A percentile compares a stretch with the other conserved stretches of the same genome.
Conservation (phyloP, 1,140 invertebrate species). For the Atopsyche davidsoni region DNA sequence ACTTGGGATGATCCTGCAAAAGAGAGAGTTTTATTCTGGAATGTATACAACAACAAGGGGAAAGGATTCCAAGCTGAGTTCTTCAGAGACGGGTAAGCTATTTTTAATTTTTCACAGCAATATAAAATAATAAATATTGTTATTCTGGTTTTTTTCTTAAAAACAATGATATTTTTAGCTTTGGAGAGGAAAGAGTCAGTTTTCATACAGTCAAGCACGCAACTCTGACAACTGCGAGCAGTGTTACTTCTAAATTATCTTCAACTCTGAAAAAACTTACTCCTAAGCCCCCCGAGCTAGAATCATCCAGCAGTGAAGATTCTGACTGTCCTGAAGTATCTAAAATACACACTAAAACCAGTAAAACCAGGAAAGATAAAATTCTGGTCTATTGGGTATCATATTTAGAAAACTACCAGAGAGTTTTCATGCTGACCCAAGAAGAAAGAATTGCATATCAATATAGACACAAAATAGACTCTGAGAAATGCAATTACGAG, state of each 20-base stretch:
- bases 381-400: conserved; percentile 78
- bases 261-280: conserved; percentile 45
- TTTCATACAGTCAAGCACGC: conserved; percentile 57
- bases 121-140: background rate
- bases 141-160: background rate
- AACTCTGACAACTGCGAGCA: conserved; percentile 40
- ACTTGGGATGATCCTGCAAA: conserved; percentile 82
- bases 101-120: background rate
- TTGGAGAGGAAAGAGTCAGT: conserved; percentile 62
- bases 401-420: conserved; percentile 67
- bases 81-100: conserved; percentile 55
- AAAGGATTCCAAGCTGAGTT: conserved; percentile 66
- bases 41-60: conserved; percentile 74
- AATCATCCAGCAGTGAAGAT: conserved; percentile 49
- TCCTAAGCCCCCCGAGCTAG: conserved; percentile 41
- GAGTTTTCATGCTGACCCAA: conserved; percentile 75
- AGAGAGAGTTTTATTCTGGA: conserved; percentile 69
- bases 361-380: conserved; percentile 50
- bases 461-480: conserved; percentile 62
- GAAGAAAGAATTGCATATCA: conserved; percentile 67
- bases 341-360: conserved; percentile 41
- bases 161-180: conserved; percentile 44
- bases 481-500: conserved; percentile 64
- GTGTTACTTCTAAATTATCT: conserved; percentile 45
- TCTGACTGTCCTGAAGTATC: conserved; percentile 41